Conservation (phyloP, 2,113 vertebrate genomes). For the Plecotus auritus region DNA sequence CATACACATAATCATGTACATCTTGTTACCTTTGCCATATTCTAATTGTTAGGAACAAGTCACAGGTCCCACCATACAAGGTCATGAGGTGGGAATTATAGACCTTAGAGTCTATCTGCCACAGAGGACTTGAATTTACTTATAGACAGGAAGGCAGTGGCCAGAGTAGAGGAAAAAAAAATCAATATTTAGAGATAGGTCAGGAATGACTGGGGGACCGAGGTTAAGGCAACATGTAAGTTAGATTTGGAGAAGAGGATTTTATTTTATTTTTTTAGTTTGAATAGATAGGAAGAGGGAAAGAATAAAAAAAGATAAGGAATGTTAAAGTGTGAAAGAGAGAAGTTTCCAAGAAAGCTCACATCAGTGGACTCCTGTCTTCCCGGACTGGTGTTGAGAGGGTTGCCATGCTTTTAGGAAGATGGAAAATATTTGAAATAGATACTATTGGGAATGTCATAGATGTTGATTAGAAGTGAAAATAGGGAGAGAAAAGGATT, state of each 20-base stretch:
- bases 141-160: background rate
- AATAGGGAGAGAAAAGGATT: background rate
- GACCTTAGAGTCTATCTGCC: background rate
- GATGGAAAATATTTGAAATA: background rate
- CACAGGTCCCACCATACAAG: background rate
- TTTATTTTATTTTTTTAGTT: background rate
- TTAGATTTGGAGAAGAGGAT: background rate
- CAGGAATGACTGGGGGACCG: background rate
- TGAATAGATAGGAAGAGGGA: background rate
- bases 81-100: background rate
- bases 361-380: background rate
- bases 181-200: background rate
- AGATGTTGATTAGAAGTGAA: background rate
- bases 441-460: background rate
- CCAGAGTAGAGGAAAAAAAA: background rate
- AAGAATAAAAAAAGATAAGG: background rate
- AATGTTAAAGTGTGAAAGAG: background rate
- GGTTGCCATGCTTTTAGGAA: background rate
- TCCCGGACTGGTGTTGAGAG: background rate
- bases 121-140: background rate
- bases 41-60: background rate
- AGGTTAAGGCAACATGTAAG: background rate
- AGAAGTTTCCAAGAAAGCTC: background rate
- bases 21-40: background rate
- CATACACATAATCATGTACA: background rate